Evolutionary conservation across 92 coral and sea anemone species (phyloP).

Genomic region (Galaxea fascicularis): DNA sequence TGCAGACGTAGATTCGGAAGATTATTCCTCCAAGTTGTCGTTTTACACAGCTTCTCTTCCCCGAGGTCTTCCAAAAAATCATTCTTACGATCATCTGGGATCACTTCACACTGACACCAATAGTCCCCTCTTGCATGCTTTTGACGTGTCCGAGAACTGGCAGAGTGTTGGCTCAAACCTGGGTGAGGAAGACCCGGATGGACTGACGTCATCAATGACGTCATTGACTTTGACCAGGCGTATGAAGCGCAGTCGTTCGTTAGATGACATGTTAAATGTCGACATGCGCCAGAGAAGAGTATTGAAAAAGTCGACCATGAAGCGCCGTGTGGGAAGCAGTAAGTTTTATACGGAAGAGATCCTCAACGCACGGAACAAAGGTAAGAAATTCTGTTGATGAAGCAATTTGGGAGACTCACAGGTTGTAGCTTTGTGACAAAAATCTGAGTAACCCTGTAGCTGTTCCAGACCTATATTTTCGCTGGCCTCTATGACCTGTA

Average conservation of each 20-base stretch:
- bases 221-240: conserved; percentile 60
- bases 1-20: conserved; percentile 70
- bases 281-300: conserved; percentile 55
- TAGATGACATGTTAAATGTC: conserved; percentile 84
- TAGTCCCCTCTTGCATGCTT: conserved; percentile 38
- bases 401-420: neutral
- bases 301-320: conserved; percentile 58
- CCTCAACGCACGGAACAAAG: conserved; percentile 66
- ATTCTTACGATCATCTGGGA: conserved; percentile 48
- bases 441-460: too few relatives aligned
- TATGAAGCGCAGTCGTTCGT: conserved; percentile 90
- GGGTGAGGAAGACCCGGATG: conserved; percentile 45
- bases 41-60: conserved; percentile 64
- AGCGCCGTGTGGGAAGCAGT: conserved; percentile 85
- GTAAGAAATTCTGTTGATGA: conserved; percentile 23
- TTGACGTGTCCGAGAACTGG: conserved; percentile 45
- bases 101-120: conserved; percentile 46
- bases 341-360: conserved; percentile 90
- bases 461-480: too few relatives aligned
- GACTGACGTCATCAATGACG: conserved; percentile 45
- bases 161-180: conserved; percentile 49
- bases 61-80: conserved; percentile 33
- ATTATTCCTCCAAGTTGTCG: conserved; percentile 36
- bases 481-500: too few relatives aligned
- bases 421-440: neutral